Evolutionary conservation across 2,113 vertebrate genomes (phyloP), one percentile per base, ranked within the genome.

Genomic region (Tragelaphus strepsiceros): DNA sequence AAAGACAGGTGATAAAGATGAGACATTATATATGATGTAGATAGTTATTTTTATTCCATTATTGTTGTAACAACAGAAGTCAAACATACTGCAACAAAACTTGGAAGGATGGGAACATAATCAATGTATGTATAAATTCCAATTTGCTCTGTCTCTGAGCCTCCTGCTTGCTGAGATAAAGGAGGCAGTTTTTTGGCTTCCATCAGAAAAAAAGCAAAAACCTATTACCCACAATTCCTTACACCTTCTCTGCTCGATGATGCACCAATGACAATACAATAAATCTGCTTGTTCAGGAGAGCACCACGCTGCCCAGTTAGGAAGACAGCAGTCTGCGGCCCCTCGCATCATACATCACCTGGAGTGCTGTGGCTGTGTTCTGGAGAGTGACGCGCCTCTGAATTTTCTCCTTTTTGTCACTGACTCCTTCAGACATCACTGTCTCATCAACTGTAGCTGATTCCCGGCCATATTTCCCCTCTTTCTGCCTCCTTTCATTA

Each of bases 381-480:
- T 28, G 15, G 22, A 78, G 35, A 96, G 85, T 30, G 94, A 90
- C 59, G 0, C 26, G 4, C 24, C 58, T 91, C 88, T 82, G 74
- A 88, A 64, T 86, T 95, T 78, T 54, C 95, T 94, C 88, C 30
- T 71, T 84, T 96, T 95, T 96, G 96, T 95, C 97, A 96, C 88
- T 35, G 85, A 49, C 78, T 95, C 77, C 86, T 95, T 85, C 13
- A 94, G 95, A 95, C 88, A 91, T 97, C 95, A 96, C 85, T 95
- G 92, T 97, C 96, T 96, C 32, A 3, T 91, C 53, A 17, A 80
- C 84, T 85, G 81, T 61, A 88, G 82, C 74, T 64, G 88, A 91
- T 92, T 67, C n/a, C 35, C 12, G 28, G 67, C 74, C 61, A 80
- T 97, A 97, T 96, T 96, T 96, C 39, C 90, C 59, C n/a, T 88